phyloP scores from a whole-genome alignment of 2,797 vertebrate genomes.

The Argyrosomus regius region DNA sequence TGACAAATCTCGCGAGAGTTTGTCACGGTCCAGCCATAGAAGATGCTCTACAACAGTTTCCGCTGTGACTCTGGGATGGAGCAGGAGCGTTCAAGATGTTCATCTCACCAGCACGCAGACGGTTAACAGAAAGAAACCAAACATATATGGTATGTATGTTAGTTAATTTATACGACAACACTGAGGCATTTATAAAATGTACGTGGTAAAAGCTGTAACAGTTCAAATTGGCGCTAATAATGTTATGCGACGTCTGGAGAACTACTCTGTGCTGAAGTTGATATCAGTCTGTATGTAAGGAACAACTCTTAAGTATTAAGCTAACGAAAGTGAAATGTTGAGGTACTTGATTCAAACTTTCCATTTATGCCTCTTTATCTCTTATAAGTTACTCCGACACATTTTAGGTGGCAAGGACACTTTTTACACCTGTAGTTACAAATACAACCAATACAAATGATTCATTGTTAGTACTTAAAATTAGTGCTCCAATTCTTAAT shows the following conservation, averaged over 20 bases:
- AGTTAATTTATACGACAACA: not conserved
- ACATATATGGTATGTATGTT: not conserved
- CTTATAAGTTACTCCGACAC: too few relatives aligned
- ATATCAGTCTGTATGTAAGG: not conserved
- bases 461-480: not conserved
- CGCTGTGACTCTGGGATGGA: not conserved
- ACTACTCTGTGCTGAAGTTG: not conserved
- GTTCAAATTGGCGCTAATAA: not conserved
- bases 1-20: slow-evolving; percentile 42
- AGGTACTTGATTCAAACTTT: too few relatives aligned
- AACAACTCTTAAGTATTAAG: not conserved
- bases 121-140: too few relatives aligned
- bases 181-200: too few relatives aligned
- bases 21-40: too few relatives aligned
- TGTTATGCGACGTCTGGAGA: not conserved
- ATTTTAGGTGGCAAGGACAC: too few relatives aligned
- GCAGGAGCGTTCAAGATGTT: too few relatives aligned
- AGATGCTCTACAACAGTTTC: not conserved
- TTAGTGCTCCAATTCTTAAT: too few relatives aligned
- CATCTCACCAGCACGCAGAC: rapidly evolving
- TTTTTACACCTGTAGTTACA: not conserved
- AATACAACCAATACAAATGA: not conserved
- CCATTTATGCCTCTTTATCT: too few relatives aligned
- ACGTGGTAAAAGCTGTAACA: not conserved
- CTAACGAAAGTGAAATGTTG: too few relatives aligned